Evolutionary conservation across 2,797 vertebrate species (phyloP).

Genomic region (Coranthus polyacanthus): DNA sequence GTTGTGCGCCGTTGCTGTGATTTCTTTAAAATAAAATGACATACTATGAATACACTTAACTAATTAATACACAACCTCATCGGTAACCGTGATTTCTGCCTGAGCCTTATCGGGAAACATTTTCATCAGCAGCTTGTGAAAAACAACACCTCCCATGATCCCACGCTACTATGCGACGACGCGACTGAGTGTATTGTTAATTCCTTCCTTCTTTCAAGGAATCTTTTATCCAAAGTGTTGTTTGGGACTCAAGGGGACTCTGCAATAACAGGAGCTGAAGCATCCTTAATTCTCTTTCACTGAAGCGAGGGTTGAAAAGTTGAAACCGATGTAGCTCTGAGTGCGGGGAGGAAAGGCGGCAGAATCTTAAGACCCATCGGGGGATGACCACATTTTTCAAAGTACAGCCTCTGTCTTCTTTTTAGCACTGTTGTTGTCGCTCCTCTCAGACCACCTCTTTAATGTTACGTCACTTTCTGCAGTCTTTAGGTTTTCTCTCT

Average conservation of each 20-base stretch:
- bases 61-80: no score
- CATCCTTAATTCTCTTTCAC: constrained; percentile 61
- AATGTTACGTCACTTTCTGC: constrained; percentile 48
- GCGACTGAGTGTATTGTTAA: no score
- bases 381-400: constrained; percentile 44
- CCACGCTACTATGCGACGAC: no score
- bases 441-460: constrained; percentile 32
- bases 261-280: constrained; percentile 49
- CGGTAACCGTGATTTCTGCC: no score
- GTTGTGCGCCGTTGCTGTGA: no score
- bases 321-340: constrained; percentile 48
- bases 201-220: constrained; percentile 26
- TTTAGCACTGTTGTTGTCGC: constrained; percentile 5
- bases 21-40: no score
- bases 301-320: constrained; percentile 54
- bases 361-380: constrained; percentile 31
- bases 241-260: constrained; percentile 23
- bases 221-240: constrained; percentile 30
- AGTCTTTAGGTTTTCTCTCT: constrained; percentile 2
- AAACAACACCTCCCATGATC: no score
- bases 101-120: no score
- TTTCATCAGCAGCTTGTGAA: no score
- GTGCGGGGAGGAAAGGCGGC: constrained; percentile 30
- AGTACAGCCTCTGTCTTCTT: constrained; percentile 34
- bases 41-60: no score